Evolutionary conservation across 2,888 invertebrate genomes (phyloP).

Genomic region (Linnaemya vulpina): DNA sequence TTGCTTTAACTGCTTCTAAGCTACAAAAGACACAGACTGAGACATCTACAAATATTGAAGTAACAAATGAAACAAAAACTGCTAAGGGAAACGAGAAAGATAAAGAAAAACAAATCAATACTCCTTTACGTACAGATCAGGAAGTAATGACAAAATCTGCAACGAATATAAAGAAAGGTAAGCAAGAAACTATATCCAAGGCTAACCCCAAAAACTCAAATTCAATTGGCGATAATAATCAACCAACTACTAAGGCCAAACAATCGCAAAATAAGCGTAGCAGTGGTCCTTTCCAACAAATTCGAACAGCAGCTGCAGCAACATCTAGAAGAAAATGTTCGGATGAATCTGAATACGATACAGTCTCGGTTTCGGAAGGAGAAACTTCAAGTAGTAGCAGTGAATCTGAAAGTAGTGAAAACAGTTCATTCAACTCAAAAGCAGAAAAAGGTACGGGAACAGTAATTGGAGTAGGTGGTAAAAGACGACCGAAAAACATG

Average conservation of each 20-base stretch:
- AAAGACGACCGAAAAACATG: conserved; percentile 45
- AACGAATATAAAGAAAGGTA: conserved; percentile 54
- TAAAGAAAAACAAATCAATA: conserved; percentile 71
- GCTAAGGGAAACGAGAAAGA: conserved; percentile 76
- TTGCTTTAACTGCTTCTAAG: conserved; percentile 76
- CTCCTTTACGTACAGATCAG: conserved; percentile 74
- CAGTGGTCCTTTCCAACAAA: conserved; percentile 44
- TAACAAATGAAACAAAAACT: conserved; percentile 74
- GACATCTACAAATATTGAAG: conserved; percentile 74
- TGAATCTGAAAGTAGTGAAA: conserved; percentile 76
- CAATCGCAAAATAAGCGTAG: conserved; percentile 52
- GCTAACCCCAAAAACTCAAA: conserved; percentile 11
- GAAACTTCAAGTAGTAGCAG: conserved; percentile 79
- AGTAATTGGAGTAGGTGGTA: conserved; percentile 8
- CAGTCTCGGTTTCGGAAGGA: conserved; percentile 76
- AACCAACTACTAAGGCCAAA: conserved; percentile 50
- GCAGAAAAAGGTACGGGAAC: conserved; percentile 37
- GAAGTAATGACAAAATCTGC: conserved; percentile 72
- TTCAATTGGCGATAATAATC: conserved; percentile 32
- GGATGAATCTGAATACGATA: conserved; percentile 70
- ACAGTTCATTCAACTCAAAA: conserved; percentile 68
- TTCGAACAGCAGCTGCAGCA: conserved; percentile 30
- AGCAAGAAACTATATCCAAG: conserved; percentile 46
- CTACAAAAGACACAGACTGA: conserved; percentile 78
- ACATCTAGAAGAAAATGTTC: conserved; percentile 59